A percentile compares a stretch with the other conserved stretches of the same genome.
Conservation (phyloP, 2,113 vertebrate genomes). For the Sinocyclocheilus grahami region DNA sequence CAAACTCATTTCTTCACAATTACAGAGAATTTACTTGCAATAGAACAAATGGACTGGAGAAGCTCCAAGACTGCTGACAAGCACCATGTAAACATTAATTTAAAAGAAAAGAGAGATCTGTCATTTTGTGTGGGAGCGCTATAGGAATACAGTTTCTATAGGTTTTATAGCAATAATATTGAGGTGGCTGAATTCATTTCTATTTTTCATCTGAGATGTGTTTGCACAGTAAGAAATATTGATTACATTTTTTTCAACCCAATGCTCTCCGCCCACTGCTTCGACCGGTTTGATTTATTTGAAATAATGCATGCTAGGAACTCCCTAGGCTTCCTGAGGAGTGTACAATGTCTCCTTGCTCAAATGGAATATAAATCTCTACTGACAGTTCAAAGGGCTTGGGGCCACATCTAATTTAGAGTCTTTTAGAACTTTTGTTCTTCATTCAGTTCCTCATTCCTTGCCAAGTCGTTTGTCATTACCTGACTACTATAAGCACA, state of each 20-base stretch:
- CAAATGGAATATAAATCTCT: slow-evolving; percentile 45
- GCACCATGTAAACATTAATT: slow-evolving; percentile 51
- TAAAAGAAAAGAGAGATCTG: slow-evolving; percentile 28
- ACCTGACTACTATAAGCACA: neutral
- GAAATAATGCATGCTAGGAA: slow-evolving; percentile 52
- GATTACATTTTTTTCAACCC: slow-evolving; percentile 49
- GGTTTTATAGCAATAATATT: neutral
- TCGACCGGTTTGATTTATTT: slow-evolving; percentile 63
- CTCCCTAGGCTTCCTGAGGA: slow-evolving; percentile 27
- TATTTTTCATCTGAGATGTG: slow-evolving; percentile 36
- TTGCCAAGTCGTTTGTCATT: slow-evolving; percentile 20
- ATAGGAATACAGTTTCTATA: neutral
- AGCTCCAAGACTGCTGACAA: slow-evolving; percentile 61
- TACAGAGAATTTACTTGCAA: slow-evolving; percentile 55
- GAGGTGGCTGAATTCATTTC: too few species aligned
- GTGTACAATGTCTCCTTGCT: slow-evolving; percentile 47
- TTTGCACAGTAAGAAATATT: slow-evolving; percentile 11
- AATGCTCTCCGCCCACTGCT: neutral
- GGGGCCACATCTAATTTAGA: slow-evolving; percentile 16
- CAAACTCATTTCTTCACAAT: slow-evolving; percentile 60
- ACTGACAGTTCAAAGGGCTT: slow-evolving; percentile 35
- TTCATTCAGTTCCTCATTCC: neutral
- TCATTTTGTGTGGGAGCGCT: slow-evolving; percentile 5
- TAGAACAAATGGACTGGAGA: slow-evolving; percentile 50
- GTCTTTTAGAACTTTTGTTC: slow-evolving; percentile 27